Evolutionary conservation across 1,140 invertebrate species (phyloP), one percentile per base, ranked within the genome.

Genomic region (Thaumetopoea pityocampa): DNA sequence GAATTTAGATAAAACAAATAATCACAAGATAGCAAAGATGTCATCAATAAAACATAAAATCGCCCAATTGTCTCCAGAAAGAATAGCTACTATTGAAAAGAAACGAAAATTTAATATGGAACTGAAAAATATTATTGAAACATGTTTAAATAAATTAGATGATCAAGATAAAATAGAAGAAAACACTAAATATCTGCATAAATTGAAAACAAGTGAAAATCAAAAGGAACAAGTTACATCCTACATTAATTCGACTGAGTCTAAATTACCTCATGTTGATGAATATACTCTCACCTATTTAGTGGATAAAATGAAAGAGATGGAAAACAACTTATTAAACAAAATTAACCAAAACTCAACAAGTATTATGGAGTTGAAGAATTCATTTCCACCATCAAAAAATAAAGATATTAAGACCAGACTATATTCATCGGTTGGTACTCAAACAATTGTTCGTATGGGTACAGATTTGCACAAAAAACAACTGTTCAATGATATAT

Each of bases 81-180:
- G 70, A 45, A 28, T 63, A 26, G 80, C 77, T 24, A 60, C 51
- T 35, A 84, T 81, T 33, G 51, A 69, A 47, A 47, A 68, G 46
- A 84, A 84, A 27, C 63, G 80, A 42, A 60, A 74, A 38, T 81
- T 81, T 33, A 81, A 81, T 48, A 81, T 71, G 66, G 78, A 69
- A 42, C 41, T 84, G 34, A 66, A 60, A 53, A 71, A 80, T 51
- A 61, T 72, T 1, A 53, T 78, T 44, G 62, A 70, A 56, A 53
- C 53, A 17, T 66, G 60, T 51, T 47, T 78, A 40, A 61, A 73
- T 43, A 66, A 65, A 30, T 36, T 62, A 35, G 45, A 51, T 37
- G 40, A 47, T 27, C n/a, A 27, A n/a, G 28, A 51, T 16, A 36
- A 53, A 27, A 18, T 33, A 22, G 27, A 36, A 11, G 30, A 11